These are phyloP conservation scores for Phrixothrix hirtus DNA, from an alignment of 2,888 invertebrate species.

Conservation along the genomic window DNA sequence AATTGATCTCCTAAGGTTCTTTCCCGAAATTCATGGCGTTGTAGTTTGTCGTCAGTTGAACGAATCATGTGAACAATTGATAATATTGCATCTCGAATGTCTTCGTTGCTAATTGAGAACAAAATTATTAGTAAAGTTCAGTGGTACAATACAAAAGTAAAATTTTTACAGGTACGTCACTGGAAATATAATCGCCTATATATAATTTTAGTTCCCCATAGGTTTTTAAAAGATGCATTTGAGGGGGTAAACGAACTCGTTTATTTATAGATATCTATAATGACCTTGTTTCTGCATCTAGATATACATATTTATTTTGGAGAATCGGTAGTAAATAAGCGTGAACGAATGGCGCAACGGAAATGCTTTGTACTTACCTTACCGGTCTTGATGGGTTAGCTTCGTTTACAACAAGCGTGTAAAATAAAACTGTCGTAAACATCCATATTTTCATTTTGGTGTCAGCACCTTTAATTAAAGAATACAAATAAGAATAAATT, in stretches of 20 bases:
- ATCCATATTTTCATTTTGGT: neutral
- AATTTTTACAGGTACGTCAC: no score
- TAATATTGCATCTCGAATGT: slow-evolving; percentile 77
- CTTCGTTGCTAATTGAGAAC: slow-evolving; percentile 63
- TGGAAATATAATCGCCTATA: no score
- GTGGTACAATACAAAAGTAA: no score
- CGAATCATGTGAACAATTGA: slow-evolving; percentile 80
- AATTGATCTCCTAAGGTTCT: slow-evolving; percentile 76
- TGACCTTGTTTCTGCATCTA: slow-evolving; percentile 16
- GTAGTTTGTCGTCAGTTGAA: slow-evolving; percentile 78
- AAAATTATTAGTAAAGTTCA: no score
- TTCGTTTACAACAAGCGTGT: neutral
- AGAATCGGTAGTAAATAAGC: neutral
- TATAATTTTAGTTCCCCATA: no score
- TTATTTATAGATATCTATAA: slow-evolving; percentile 22
- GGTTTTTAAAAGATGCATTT: slow-evolving; percentile 18
- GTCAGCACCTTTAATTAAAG: neutral
- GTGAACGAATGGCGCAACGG: no score
- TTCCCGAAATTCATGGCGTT: slow-evolving; percentile 82
- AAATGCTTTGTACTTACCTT: slow-evolving; percentile 19
- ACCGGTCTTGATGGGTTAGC: slow-evolving; percentile 7
- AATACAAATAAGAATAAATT: neutral
- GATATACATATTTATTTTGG: slow-evolving; percentile 14
- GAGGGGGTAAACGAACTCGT: slow-evolving; percentile 32
- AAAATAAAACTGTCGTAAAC: neutral